Conservation (phyloP, 1,140 invertebrate genomes). For the Neotoxoptera formosana region DNA sequence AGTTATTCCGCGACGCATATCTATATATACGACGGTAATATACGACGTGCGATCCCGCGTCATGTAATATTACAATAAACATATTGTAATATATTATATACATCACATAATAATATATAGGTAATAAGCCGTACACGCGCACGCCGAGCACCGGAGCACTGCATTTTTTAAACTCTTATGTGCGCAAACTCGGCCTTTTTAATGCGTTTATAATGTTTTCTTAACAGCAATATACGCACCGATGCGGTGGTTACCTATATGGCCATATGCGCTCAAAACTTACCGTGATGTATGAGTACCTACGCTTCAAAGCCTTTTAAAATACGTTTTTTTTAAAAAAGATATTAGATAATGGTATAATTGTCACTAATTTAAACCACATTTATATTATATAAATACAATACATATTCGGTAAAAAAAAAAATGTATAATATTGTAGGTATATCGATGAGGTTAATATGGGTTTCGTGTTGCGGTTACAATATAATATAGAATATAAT, state of each 20-base stretch:
- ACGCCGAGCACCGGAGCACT: background rate
- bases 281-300: background rate
- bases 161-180: background rate
- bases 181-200: background rate
- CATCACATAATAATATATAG: background rate
- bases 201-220: background rate
- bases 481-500: background rate
- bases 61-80: background rate
- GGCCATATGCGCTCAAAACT: background rate
- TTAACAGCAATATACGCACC: background rate
- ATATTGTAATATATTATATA: background rate
- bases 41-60: background rate
- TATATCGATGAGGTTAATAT: background rate
- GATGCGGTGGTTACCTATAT: too few species aligned
- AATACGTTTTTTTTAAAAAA: background rate
- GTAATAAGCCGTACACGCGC: background rate
- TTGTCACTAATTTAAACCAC: background rate
- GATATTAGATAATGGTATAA: background rate
- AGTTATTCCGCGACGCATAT: background rate
- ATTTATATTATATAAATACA: background rate
- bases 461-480: background rate
- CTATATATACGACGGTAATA: background rate
- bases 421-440: background rate
- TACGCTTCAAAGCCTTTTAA: background rate
- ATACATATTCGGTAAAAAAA: background rate